Evolutionary conservation across 2,888 invertebrate genomes (phyloP).

Genomic region (Trichacis sp.): DNA sequence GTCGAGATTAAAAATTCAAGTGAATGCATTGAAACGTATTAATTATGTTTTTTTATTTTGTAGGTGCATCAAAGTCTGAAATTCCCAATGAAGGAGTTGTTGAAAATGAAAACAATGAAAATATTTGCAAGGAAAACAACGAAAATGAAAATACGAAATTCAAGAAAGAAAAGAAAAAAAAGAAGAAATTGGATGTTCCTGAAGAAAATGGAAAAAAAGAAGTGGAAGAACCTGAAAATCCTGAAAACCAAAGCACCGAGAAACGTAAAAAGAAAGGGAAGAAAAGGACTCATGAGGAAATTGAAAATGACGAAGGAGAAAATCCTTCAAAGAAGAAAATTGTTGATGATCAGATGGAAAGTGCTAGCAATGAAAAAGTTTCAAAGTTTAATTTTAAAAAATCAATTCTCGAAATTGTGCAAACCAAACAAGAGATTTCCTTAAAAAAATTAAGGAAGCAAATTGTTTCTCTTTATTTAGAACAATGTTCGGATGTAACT

Average conservation of each 20-base stretch:
- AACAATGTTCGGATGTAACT: conserved; percentile 70
- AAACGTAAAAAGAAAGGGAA: not conserved
- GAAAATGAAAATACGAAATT: conserved; percentile 47
- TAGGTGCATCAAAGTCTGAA: not conserved
- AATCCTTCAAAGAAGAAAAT: conserved; percentile 21
- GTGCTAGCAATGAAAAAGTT: not conserved
- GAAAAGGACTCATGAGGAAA: not conserved
- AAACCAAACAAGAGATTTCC: conserved; percentile 74
- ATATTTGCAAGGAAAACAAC: conserved; percentile 52
- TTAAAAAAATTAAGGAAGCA: conserved; percentile 83
- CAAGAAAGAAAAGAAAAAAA: conserved; percentile 10
- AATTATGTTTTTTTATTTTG: not conserved
- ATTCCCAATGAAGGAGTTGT: conserved; percentile 1
- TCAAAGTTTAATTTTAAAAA: conserved; percentile 57
- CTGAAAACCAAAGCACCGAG: not conserved
- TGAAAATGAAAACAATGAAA: conserved; percentile 56
- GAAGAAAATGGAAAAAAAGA: not conserved
- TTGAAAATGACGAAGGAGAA: not conserved
- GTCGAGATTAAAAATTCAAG: too few species aligned
- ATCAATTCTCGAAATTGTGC: conserved; percentile 53
- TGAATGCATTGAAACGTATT: too few species aligned
- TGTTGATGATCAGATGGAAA: not conserved
- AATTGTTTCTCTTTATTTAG: conserved; percentile 76
- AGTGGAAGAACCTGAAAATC: too few species aligned
- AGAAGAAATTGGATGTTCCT: not conserved